phyloP scores from a whole-genome alignment of 2,888 invertebrate genomes.

The Clivina fossor region DNA sequence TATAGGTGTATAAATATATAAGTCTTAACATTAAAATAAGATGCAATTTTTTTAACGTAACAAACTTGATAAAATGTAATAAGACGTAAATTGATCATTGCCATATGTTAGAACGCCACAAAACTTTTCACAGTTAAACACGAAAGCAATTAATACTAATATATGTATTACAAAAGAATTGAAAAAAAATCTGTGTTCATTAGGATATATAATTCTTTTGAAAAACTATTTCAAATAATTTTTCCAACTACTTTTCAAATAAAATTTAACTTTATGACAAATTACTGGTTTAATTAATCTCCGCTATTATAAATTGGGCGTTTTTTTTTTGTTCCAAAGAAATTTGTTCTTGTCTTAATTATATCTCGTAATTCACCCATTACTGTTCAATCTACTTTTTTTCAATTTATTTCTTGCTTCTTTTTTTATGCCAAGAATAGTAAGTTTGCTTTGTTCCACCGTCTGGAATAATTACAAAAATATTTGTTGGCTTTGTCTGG shows the following conservation, averaged over 20 bases:
- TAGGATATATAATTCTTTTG: too few species aligned
- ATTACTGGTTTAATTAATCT: conserved; percentile 26
- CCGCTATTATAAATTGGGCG: conserved; percentile 12
- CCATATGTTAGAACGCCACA: too few species aligned
- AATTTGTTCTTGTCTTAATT: conserved; percentile 31
- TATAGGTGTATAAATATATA: too few species aligned
- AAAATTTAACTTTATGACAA: conserved; percentile 18
- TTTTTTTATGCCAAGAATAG: conserved; percentile 21
- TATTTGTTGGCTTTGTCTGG: conserved; percentile 21
- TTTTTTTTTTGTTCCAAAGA: conserved; percentile 15
- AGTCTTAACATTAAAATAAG: too few species aligned
- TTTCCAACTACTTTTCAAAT: conserved; percentile 15
- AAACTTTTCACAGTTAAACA: too few species aligned
- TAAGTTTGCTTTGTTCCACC: conserved; percentile 20
- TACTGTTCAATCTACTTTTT: conserved; percentile 16
- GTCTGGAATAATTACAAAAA: conserved; percentile 28
- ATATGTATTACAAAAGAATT: too few species aligned
- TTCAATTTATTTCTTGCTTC: background rate
- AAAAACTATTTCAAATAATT: conserved; percentile 13
- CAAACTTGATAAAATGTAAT: too few species aligned
- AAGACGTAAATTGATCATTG: too few species aligned
- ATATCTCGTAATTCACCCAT: conserved; percentile 27
- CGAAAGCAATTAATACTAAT: too few species aligned
- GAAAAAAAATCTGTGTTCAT: too few species aligned
- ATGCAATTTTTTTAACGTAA: too few species aligned